phyloP scores from a whole-genome alignment of 2,888 invertebrate genomes.

The Cremastinae sp. region DNA sequence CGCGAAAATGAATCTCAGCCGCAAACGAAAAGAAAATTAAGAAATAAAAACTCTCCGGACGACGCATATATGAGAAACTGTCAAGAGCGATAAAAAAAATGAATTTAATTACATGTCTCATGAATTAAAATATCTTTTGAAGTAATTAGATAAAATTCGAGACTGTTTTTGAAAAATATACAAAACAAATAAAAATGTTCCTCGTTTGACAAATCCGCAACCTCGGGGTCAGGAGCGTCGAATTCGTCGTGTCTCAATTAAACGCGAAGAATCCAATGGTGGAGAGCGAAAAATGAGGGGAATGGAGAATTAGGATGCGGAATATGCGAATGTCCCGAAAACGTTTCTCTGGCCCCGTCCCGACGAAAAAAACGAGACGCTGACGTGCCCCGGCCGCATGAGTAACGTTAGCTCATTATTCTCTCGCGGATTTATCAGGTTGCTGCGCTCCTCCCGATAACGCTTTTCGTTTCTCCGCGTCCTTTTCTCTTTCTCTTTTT shows the following conservation, averaged over 20 bases:
- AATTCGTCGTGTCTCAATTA: conserved; percentile 52
- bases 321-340: conserved; percentile 39
- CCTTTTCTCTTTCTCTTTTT: conserved; percentile 40
- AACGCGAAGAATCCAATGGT: conserved; percentile 37
- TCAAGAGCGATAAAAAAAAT: no score
- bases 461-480: conserved; percentile 70
- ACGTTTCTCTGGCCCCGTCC: conserved; percentile 33
- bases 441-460: conserved; percentile 72
- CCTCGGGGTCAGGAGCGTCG: background rate
- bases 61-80: no score
- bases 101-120: background rate
- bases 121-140: no score
- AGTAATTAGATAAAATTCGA: no score
- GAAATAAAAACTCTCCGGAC: background rate
- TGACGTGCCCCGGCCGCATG: conserved; percentile 69
- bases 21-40: background rate
- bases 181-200: no score
- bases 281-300: conserved; percentile 33
- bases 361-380: conserved; percentile 51
- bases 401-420: conserved; percentile 78
- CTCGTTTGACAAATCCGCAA: conserved; percentile 36
- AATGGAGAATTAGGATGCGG: conserved; percentile 22
- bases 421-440: conserved; percentile 77
- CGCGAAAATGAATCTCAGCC: conserved; percentile 1
- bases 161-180: no score